Evolutionary conservation across 2,888 invertebrate genomes (phyloP), one percentile per base, ranked within the genome.

Genomic region (Pterostichus niger): DNA sequence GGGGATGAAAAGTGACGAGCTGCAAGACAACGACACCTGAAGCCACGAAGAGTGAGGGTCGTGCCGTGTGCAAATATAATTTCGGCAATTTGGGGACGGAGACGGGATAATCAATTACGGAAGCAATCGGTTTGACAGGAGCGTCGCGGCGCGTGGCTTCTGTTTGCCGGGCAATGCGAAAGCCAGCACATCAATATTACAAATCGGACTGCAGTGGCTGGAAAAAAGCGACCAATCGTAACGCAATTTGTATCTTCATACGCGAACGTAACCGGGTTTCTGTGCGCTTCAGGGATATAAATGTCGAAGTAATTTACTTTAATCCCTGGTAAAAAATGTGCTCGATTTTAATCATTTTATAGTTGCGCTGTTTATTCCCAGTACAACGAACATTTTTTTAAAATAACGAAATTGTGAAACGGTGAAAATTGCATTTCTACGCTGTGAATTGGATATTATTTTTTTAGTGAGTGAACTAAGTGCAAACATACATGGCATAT

Each of bases 281-380:
- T 52, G 71, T 61, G 15, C 82, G 75, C 82, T 82, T 82, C 82
- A 75, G 75, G 82, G 82, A 82, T 82, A 75, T 82, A 82, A 75
- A 75, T 61, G 75, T 82, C 82, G 59, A 82, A 82, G 75, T 82
- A 82, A 82, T 82, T 82, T 82, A 75, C 75, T 82, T 82, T 82
- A 82, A 82, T 82, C 82, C 82, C 59, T 40, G 9, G 75, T 82
- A 82, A 82, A 82, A 82, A 82, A 82, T 82, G 75, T 82, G 73
- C 82, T 59, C 82, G 82, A 82, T 82, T 82, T 82, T 82, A 82
- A 82, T 82, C 82, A 82, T 82, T 82, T 82, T 82, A 82, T 82
- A 82, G 82, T 82, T 82, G 40, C 59, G 31, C 68, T 71, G 68
- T 71, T 71, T 71, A 71, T 75, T 75, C 75, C 75, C 75, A 31